Conservation (phyloP, 2,797 vertebrate species). For the Phoxinus dragarum region DNA sequence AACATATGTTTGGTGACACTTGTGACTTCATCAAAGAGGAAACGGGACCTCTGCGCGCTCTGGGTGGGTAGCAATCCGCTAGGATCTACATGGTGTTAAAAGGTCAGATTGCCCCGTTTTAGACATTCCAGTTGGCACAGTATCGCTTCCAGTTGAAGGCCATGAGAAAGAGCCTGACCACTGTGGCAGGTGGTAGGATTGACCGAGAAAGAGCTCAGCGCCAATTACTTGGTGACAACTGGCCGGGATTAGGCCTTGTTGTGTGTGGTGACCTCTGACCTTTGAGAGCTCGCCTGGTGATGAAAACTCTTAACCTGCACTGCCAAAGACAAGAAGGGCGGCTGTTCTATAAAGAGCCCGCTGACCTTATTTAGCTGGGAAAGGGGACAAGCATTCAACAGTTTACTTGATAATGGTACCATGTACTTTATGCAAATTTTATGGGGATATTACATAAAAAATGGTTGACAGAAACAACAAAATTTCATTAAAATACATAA, state of each 20-base stretch:
- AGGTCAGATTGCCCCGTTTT: slow-evolving; percentile 58
- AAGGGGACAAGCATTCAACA: background rate
- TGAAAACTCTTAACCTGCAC: slow-evolving; percentile 63
- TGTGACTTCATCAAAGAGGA: slow-evolving; percentile 51
- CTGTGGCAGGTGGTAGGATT: slow-evolving; percentile 5
- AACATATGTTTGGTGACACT: slow-evolving; percentile 56
- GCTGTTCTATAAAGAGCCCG: slow-evolving; percentile 11
- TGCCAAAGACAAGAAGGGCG: slow-evolving; percentile 28
- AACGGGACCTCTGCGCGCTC: slow-evolving; percentile 17
- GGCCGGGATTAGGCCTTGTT: slow-evolving; percentile 65
- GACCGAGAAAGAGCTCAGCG: slow-evolving; percentile 39
- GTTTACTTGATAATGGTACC: background rate
- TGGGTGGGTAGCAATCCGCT: slow-evolving; percentile 50
- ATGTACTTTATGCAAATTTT: background rate
- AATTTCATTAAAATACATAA: background rate
- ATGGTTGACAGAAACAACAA: background rate
- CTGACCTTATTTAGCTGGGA: slow-evolving; percentile 15
- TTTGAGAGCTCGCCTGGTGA: slow-evolving; percentile 50
- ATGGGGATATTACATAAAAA: background rate
- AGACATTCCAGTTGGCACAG: slow-evolving; percentile 52
- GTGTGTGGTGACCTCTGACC: slow-evolving; percentile 69
- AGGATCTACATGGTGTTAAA: slow-evolving; percentile 62
- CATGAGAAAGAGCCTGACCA: slow-evolving; percentile 66
- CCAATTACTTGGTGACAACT: slow-evolving; percentile 73
- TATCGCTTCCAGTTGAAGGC: slow-evolving; percentile 55